Conservation (phyloP, 2,797 vertebrate genomes). For the Acipenser oxyrinchus region DNA sequence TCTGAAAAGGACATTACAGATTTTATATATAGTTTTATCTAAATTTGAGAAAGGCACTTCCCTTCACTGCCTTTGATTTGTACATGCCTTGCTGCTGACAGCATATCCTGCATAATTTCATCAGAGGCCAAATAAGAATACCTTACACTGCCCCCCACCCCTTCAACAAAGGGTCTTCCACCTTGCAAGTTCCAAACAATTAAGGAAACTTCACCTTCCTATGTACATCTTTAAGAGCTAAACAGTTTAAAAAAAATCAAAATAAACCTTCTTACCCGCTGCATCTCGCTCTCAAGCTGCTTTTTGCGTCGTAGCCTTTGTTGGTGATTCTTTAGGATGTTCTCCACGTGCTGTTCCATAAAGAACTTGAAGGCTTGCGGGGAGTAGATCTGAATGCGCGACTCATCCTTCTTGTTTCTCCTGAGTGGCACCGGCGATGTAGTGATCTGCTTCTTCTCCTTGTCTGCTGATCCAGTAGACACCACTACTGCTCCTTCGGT, state of each 20-base stretch:
- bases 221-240: not conserved
- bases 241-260: conserved; percentile 24
- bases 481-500: conserved; percentile 35
- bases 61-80: too few species aligned
- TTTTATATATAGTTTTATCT: too few species aligned
- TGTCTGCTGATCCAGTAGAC: conserved; percentile 46
- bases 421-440: conserved; percentile 92
- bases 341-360: conserved; percentile 98
- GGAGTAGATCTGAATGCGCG: conserved; percentile 84
- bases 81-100: too few species aligned
- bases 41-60: too few species aligned
- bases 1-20: too few species aligned
- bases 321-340: conserved; percentile 93
- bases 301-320: conserved; percentile 86
- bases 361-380: conserved; percentile 98
- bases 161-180: too few species aligned
- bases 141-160: too few species aligned
- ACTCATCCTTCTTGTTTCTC: conserved; percentile 85
- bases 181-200: too few species aligned
- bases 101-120: too few species aligned
- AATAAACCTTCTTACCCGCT: conserved; percentile 71
- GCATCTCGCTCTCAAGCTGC: conserved; percentile 96
- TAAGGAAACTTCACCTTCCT: not conserved
- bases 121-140: too few species aligned
- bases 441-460: conserved; percentile 93